Evolutionary conservation across 2,888 invertebrate species (phyloP).

Genomic region (Spilarctia lutea): DNA sequence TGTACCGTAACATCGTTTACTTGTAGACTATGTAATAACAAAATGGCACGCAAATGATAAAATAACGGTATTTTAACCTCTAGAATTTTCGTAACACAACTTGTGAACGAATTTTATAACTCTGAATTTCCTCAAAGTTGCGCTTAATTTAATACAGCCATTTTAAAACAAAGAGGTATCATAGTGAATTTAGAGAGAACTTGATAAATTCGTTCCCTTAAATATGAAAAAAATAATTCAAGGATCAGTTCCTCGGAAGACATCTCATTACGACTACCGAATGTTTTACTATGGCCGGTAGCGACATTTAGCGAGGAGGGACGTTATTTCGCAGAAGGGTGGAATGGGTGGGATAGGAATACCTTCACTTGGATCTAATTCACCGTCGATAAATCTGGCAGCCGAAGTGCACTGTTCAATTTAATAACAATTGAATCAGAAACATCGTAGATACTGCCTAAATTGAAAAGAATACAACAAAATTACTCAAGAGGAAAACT

Average conservation of each 20-base stretch:
- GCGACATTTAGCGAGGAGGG: too few species aligned
- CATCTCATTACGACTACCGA: too few species aligned
- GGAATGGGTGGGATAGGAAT: neutral
- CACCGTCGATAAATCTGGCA: too few species aligned
- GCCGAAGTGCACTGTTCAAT: too few species aligned
- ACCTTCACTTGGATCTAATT: neutral
- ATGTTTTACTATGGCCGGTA: too few species aligned
- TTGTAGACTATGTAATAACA: neutral
- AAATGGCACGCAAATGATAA: conserved; percentile 3
- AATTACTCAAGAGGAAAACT: conserved; percentile 31
- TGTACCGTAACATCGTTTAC: conserved; percentile 13
- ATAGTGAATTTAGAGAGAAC: too few species aligned
- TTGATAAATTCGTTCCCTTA: too few species aligned
- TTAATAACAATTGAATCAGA: neutral
- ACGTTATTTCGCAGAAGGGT: too few species aligned
- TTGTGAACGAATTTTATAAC: neutral
- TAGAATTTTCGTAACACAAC: neutral
- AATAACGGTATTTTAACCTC: neutral
- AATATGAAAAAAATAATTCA: too few species aligned
- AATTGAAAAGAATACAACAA: conserved; percentile 15
- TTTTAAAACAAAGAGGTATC: neutral
- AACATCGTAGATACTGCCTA: neutral
- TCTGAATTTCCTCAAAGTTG: neutral
- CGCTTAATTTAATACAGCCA: neutral
- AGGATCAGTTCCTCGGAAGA: too few species aligned